These are phyloP conservation scores for Leucophenga montana DNA, from an alignment of 2,888 invertebrate species.

Conservation along the genomic window DNA sequence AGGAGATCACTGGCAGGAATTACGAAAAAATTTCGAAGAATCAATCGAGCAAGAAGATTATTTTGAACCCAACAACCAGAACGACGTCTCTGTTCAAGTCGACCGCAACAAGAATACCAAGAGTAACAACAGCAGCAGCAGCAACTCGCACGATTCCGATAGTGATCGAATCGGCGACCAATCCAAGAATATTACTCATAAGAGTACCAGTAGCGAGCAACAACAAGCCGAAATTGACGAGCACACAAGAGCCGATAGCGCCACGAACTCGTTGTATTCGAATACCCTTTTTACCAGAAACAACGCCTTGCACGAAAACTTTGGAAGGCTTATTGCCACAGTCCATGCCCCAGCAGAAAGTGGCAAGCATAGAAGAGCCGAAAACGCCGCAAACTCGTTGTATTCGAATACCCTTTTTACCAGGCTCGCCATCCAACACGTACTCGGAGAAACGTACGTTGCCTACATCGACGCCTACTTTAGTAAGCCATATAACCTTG, in stretches of 20 bases:
- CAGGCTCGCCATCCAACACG: conserved; percentile 60
- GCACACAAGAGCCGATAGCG: conserved; percentile 53
- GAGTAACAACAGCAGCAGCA: background rate
- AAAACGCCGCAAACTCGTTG: conserved; percentile 57
- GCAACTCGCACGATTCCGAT: conserved; percentile 11
- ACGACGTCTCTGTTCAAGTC: conserved; percentile 4
- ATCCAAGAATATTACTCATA: conserved; percentile 25
- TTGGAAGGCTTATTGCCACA: conserved; percentile 56
- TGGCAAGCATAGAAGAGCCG: conserved; percentile 47
- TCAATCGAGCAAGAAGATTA: conserved; percentile 26
- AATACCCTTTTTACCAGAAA: conserved; percentile 70
- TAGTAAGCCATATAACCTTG: conserved; percentile 51
- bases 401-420: conserved; percentile 71
- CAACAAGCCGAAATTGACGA: too few species aligned
- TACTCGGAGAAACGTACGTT: conserved; percentile 56
- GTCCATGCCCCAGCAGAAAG: conserved; percentile 25
- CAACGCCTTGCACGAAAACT: conserved; percentile 55
- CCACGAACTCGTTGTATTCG: conserved; percentile 53
- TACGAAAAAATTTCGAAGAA: conserved; percentile 30
- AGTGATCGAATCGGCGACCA: conserved; percentile 2
- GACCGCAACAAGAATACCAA: background rate
- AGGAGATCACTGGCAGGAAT: conserved; percentile 5
- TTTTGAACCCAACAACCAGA: conserved; percentile 24
- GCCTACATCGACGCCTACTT: conserved; percentile 43
- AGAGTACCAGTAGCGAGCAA: conserved; percentile 2